A percentile compares a stretch with the other conserved stretches of the same genome.
These are phyloP conservation scores for Dolichopus griseipennis DNA, from an alignment of 2,888 invertebrate species.

Conservation along the genomic window DNA sequence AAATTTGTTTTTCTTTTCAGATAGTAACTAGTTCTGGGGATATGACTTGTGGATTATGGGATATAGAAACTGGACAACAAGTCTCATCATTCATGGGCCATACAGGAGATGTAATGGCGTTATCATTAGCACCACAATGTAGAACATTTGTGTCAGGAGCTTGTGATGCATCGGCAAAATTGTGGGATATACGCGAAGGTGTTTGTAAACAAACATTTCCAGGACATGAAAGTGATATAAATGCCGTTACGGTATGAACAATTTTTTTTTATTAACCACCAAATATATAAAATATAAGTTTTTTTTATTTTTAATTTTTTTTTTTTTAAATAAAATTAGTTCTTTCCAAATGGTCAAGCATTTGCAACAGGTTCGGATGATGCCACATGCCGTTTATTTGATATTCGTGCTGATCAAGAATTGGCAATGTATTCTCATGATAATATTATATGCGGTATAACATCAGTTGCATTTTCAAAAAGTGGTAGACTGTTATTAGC, in stretches of 20 bases:
- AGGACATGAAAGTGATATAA: conserved; percentile 99
- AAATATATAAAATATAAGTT: too few relatives aligned
- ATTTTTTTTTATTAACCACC: too few relatives aligned
- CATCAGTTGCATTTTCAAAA: conserved; percentile 98
- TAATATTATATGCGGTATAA: conserved; percentile 99
- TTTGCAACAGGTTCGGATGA: conserved; percentile 99
- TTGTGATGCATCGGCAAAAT: conserved; percentile 98
- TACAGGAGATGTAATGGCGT: conserved; percentile 99
- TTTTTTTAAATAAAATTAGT: conserved; percentile 35
- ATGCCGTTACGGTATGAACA: conserved; percentile 73
- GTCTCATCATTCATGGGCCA: conserved; percentile 98
- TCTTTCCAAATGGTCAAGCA: conserved; percentile 97
- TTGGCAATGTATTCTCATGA: conserved; percentile 99
- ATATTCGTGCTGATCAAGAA: conserved; percentile 99
- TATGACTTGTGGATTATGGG: conserved; percentile 99
- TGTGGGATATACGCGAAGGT: conserved; percentile 99
- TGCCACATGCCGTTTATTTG: conserved; percentile 98
- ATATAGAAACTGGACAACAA: conserved; percentile 97
- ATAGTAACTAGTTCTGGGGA: conserved; percentile 99
- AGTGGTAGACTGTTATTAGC: conserved; percentile 92
- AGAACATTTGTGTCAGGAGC: conserved; percentile 99
- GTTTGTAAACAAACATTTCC: conserved; percentile 99
- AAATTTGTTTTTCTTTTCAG: conserved; percentile 20
- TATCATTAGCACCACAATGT: conserved; percentile 96
- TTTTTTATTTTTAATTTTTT: too few relatives aligned